Percentiles rank a stretch among this genome's conserved stretches.
phyloP scores from a whole-genome alignment of 2,113 vertebrate genomes.

The Pholis gunnellus region DNA sequence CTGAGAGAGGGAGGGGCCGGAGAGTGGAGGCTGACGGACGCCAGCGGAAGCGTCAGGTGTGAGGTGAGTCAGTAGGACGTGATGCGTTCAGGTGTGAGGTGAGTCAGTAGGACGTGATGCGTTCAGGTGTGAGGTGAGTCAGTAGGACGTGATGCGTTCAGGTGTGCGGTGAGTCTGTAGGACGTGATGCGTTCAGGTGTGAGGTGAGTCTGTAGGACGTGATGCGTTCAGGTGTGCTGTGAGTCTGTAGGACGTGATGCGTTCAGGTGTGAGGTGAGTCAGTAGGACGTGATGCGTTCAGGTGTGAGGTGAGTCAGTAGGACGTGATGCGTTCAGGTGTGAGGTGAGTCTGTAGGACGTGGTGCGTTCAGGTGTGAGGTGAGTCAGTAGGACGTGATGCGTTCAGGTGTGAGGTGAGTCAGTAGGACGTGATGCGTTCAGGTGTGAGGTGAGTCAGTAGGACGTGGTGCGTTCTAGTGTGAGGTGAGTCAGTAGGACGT shows the following conservation, averaged over 20 bases:
- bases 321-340: background rate
- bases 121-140: background rate
- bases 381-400: background rate
- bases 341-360: too few species aligned
- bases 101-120: background rate
- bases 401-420: background rate
- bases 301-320: conserved; percentile 80
- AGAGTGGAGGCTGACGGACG: conserved; percentile 81
- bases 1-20: conserved; percentile 77
- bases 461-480: conserved; percentile 72
- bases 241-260: background rate
- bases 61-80: conserved; percentile 72
- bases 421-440: too few species aligned
- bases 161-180: background rate
- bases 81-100: background rate
- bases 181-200: background rate
- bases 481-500: conserved; percentile 73
- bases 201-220: background rate
- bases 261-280: too few species aligned
- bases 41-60: conserved; percentile 83
- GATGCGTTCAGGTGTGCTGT: background rate
- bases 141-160: background rate
- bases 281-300: conserved; percentile 43
- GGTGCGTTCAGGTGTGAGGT: too few species aligned
- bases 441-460: too few species aligned